Evolutionary conservation across 1,140 invertebrate species (phyloP).

Genomic region (Camponotus floridanus): DNA sequence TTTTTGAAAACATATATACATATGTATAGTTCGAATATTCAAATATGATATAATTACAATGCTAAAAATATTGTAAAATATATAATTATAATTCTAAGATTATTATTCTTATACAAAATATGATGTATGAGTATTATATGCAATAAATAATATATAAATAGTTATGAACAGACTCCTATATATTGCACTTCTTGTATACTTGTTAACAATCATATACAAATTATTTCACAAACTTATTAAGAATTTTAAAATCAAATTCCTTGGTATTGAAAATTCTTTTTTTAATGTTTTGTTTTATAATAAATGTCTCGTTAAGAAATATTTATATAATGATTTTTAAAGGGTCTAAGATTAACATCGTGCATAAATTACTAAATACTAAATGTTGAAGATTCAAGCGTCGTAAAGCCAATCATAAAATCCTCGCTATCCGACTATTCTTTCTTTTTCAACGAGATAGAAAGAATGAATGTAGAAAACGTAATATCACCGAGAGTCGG

Average conservation of each 20-base stretch:
- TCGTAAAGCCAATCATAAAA: constrained; percentile 19
- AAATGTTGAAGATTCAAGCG: not conserved
- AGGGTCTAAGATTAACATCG: no score
- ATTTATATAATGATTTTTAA: constrained; percentile 8
- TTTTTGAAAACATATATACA: no score
- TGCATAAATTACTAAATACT: no score
- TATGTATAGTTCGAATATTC: no score
- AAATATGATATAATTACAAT: no score
- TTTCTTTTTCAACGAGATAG: not conserved
- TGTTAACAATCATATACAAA: not conserved
- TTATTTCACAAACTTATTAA: constrained; percentile 7
- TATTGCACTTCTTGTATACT: no score
- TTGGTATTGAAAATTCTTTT: not conserved
- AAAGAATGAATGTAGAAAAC: not conserved
- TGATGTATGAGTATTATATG: no score
- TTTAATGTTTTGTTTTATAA: not conserved
- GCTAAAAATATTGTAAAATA: no score
- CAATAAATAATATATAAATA: no score
- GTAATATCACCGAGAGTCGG: not conserved
- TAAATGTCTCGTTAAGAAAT: not conserved
- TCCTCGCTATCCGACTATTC: not conserved
- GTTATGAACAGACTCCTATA: no score
- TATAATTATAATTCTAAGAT: no score
- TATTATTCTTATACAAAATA: no score
- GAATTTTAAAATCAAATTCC: not conserved